Conservation (phyloP, 2,888 invertebrate genomes). For the Drosophila pullipes region DNA sequence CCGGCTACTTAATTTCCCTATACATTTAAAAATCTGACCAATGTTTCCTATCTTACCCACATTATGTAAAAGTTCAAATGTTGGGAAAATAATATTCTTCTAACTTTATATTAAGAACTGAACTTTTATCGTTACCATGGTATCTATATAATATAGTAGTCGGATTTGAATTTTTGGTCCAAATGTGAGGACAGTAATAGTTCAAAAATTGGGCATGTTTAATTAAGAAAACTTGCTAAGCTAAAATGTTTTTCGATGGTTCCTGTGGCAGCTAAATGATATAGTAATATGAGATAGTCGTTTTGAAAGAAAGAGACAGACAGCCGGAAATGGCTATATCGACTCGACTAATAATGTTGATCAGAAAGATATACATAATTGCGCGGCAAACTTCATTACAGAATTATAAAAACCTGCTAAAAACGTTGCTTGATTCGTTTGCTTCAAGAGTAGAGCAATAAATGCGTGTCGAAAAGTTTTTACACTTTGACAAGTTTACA, state of each 20-base stretch:
- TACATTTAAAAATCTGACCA: no score
- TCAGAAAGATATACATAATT: no score
- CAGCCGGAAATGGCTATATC: no score
- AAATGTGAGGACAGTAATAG: not conserved
- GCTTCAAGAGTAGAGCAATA: conserved; percentile 3
- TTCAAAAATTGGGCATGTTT: not conserved
- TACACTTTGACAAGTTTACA: conserved; percentile 18
- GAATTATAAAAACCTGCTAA: not conserved
- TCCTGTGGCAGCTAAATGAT: not conserved
- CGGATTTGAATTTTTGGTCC: not conserved
- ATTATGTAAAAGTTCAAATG: not conserved
- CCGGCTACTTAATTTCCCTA: not conserved
- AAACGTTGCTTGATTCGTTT: not conserved
- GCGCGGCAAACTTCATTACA: no score
- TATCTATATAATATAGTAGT: not conserved
- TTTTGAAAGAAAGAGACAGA: no score
- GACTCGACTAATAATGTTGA: no score
- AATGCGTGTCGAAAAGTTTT: conserved; percentile 27
- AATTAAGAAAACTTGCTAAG: not conserved
- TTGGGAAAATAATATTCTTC: not conserved
- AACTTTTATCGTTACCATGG: no score
- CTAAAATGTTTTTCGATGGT: not conserved
- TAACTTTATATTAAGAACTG: not conserved
- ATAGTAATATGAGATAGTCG: no score
- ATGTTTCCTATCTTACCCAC: not conserved